phyloP scores from a whole-genome alignment of 1,140 invertebrate species.

The Liolophura sinensis region DNA sequence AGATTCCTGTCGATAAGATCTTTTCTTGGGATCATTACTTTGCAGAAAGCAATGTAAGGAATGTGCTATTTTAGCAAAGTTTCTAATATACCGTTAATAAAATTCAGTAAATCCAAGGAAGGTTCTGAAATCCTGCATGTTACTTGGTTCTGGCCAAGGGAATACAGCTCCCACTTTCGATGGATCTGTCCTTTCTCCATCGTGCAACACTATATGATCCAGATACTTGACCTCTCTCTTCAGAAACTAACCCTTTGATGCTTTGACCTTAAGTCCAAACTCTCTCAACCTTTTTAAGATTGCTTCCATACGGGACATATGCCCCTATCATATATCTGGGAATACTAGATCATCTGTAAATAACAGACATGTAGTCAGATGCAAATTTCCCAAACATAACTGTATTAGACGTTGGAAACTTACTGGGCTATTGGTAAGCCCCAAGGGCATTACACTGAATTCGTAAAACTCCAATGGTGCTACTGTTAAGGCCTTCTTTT shows the following conservation, averaged over 20 bases:
- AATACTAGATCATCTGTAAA: conserved; percentile 25
- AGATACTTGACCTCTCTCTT: too few relatives aligned
- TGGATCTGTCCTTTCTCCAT: too few relatives aligned
- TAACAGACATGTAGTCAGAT: conserved; percentile 11
- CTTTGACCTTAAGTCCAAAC: conserved; percentile 17
- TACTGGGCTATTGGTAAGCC: conserved; percentile 22
- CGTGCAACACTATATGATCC: too few relatives aligned
- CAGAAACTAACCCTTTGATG: conserved; percentile 51
- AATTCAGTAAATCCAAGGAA: conserved; percentile 43
- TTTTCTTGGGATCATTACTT: too few relatives aligned
- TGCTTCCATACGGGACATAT: conserved; percentile 10
- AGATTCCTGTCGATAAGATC: too few relatives aligned
- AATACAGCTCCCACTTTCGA: too few relatives aligned
- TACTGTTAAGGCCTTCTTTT: conserved; percentile 44
- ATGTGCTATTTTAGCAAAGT: conserved; percentile 30
- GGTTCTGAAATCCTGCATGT: conserved; percentile 25
- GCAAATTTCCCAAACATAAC: conserved; percentile 15
- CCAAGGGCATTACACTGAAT: conserved; percentile 18
- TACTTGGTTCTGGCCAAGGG: conserved; percentile 39
- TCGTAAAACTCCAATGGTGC: conserved; percentile 18
- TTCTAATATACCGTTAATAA: conserved; percentile 33
- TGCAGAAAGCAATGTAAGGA: too few relatives aligned
- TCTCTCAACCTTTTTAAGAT: conserved; percentile 17
- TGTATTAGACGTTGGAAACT: conserved; percentile 40
- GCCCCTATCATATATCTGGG: conserved; percentile 13